Evolutionary conservation across 2,888 invertebrate genomes (phyloP).

Genomic region (Protonemura montana): DNA sequence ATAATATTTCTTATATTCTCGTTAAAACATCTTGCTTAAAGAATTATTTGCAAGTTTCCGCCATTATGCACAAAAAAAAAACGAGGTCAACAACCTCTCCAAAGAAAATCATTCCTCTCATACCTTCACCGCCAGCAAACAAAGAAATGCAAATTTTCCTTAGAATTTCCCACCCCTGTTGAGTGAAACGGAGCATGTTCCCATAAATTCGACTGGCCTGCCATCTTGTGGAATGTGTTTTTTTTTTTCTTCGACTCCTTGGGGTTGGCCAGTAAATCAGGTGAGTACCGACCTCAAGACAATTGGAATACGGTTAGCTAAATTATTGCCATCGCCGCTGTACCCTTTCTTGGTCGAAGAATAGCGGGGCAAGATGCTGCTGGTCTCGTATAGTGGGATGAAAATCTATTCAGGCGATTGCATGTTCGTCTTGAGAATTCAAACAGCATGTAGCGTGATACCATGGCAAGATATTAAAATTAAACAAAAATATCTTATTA

Average conservation of each 20-base stretch:
- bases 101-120: no score
- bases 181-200: background rate
- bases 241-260: background rate
- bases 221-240: background rate
- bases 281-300: conserved; percentile 23
- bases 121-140: background rate
- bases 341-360: background rate
- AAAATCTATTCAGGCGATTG: no score
- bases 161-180: background rate
- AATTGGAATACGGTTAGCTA: conserved; percentile 13
- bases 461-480: no score
- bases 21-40: no score
- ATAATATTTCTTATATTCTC: no score
- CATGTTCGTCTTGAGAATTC: no score
- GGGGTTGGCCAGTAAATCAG: background rate
- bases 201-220: background rate
- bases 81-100: no score
- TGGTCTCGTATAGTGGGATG: no score
- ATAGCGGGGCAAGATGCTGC: background rate
- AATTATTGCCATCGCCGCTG: background rate
- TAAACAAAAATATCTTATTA: no score
- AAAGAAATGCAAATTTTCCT: background rate
- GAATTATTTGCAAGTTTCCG: no score
- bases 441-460: no score
- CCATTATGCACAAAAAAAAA: no score